phyloP scores from a whole-genome alignment of 2,888 invertebrate genomes.

The Caenorhabditis japonica region DNA sequence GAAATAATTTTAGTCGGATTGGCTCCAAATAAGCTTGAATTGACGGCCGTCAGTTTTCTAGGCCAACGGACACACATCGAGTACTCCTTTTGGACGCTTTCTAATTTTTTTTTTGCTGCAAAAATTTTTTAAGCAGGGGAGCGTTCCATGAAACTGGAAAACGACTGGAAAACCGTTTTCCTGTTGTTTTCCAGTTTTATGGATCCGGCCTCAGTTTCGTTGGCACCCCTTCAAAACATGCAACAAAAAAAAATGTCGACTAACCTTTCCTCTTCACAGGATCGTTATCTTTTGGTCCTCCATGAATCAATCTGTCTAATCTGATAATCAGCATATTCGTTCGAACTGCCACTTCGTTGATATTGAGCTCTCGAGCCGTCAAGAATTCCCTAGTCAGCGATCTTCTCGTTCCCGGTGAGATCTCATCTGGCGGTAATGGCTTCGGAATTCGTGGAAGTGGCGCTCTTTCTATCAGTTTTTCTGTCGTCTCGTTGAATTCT shows the following conservation, averaged over 20 bases:
- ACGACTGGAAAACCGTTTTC: too few species aligned
- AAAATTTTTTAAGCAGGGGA: too few species aligned
- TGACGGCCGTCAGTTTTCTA: too few species aligned
- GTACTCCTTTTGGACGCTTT: too few species aligned
- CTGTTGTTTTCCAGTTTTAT: too few species aligned
- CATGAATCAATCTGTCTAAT: slow-evolving; percentile 89
- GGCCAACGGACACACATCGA: too few species aligned
- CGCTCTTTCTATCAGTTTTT: slow-evolving; percentile 39
- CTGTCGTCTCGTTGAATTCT: slow-evolving; percentile 28
- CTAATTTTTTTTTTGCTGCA: too few species aligned
- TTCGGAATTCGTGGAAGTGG: slow-evolving; percentile 24
- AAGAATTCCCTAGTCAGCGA: slow-evolving; percentile 51
- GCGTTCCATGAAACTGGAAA: too few species aligned
- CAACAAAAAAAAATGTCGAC: background rate
- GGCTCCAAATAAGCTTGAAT: too few species aligned
- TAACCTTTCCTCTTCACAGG: slow-evolving; percentile 78
- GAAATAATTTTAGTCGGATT: too few species aligned
- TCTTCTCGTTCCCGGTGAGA: slow-evolving; percentile 26
- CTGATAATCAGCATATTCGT: slow-evolving; percentile 95
- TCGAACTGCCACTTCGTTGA: slow-evolving; percentile 92
- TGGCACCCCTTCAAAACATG: too few species aligned
- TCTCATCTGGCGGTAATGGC: slow-evolving; percentile 46
- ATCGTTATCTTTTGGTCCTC: slow-evolving; percentile 82
- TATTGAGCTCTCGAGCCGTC: slow-evolving; percentile 81
- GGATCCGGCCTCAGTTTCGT: too few species aligned